Conservation (phyloP, 2,797 vertebrate genomes). For the Borostomias antarcticus region DNA sequence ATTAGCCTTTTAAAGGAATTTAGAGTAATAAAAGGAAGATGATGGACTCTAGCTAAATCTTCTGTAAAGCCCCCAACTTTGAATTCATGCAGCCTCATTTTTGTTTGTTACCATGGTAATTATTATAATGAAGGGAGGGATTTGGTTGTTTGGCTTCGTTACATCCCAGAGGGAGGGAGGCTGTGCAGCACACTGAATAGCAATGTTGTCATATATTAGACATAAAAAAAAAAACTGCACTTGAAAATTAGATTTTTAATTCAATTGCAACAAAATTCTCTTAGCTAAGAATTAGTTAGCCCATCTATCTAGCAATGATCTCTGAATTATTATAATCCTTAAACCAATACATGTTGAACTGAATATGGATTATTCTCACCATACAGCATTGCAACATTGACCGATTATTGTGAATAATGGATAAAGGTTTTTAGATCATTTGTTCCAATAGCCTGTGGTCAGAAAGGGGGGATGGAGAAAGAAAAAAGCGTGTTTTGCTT, state of each 20-base stretch:
- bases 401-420: no score
- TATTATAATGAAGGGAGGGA: slow-evolving; percentile 21
- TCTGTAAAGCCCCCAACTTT: slow-evolving; percentile 47
- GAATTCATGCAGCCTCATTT: slow-evolving; percentile 29
- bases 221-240: not conserved
- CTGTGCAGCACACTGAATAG: not conserved
- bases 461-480: slow-evolving; percentile 36
- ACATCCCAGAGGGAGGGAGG: slow-evolving; percentile 1
- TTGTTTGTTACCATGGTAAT: slow-evolving; percentile 49
- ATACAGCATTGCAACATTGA: not conserved
- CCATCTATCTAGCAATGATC: not conserved
- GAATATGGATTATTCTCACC: no score
- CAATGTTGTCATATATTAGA: not conserved
- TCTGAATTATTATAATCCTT: no score
- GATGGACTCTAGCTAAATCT: slow-evolving; percentile 43
- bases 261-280: no score
- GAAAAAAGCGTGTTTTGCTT: slow-evolving; percentile 42
- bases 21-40: slow-evolving; percentile 56
- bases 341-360: no score
- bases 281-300: no score
- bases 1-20: slow-evolving; percentile 63
- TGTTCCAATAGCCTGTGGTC: slow-evolving; percentile 16
- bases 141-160: slow-evolving; percentile 7
- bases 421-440: not conserved
- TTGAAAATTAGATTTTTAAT: no score